Conservation (phyloP, 2,888 invertebrate genomes). For the Tachystola acroxantha region DNA sequence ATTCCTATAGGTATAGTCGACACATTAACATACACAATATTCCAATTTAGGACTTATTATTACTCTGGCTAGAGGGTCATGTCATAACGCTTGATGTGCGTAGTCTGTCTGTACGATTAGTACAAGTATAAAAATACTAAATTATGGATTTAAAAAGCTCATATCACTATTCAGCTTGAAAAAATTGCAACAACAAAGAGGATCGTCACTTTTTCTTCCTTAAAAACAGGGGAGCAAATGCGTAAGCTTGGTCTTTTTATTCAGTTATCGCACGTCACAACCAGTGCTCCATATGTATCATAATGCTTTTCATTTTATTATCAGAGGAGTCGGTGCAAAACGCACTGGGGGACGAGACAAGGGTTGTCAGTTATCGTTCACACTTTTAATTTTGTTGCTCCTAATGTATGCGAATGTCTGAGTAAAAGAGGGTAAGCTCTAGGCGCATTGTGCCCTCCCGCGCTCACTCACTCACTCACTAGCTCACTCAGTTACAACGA, state of each 20-base stretch:
- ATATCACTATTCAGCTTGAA: too few relatives aligned
- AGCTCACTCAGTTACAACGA: constrained; percentile 69
- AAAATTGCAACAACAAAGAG: constrained; percentile 29
- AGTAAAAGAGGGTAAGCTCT: constrained; percentile 42
- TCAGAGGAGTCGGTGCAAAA: constrained; percentile 42
- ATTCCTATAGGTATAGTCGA: too few relatives aligned
- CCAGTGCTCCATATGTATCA: constrained; percentile 67
- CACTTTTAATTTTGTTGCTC: constrained; percentile 76
- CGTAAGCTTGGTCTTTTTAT: constrained; percentile 54
- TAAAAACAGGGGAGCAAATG: constrained; percentile 47
- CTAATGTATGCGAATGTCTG: constrained; percentile 73
- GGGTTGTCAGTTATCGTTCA: constrained; percentile 62
- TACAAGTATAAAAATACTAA: too few relatives aligned
- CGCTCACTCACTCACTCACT: constrained; percentile 52
- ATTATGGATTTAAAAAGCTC: too few relatives aligned
- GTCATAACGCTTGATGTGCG: too few relatives aligned
- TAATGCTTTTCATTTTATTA: constrained; percentile 72
- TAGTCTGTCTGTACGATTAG: too few relatives aligned
- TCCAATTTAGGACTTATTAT: too few relatives aligned
- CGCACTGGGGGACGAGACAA: constrained; percentile 36
- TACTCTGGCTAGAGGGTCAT: too few relatives aligned
- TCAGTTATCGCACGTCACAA: constrained; percentile 59
- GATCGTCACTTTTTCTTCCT: constrained; percentile 33
- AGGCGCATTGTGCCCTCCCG: constrained; percentile 26
- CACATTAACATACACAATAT: too few relatives aligned